phyloP scores from a whole-genome alignment of 2,888 invertebrate genomes.

The Drosophila macrospina region DNA sequence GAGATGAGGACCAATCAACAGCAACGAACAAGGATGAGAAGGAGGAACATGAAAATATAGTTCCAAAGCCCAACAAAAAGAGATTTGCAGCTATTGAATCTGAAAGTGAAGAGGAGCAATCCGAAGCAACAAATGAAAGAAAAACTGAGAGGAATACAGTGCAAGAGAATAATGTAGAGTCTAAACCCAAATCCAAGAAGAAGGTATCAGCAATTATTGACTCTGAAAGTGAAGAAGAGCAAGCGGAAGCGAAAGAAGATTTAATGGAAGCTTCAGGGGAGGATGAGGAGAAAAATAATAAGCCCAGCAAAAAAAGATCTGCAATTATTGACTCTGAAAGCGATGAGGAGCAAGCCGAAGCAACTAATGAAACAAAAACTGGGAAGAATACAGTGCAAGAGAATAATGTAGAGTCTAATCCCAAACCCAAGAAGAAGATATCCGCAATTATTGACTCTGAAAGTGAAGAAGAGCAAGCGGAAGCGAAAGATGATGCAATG shows the following conservation, averaged over 20 bases:
- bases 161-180: not conserved
- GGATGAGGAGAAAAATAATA: not conserved
- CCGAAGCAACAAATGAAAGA: not conserved
- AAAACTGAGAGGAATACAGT: not conserved
- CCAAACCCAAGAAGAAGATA: slow-evolving; percentile 8
- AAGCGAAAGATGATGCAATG: not conserved
- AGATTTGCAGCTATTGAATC: slow-evolving; percentile 51
- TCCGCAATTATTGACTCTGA: slow-evolving; percentile 23
- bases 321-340: slow-evolving; percentile 66
- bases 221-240: slow-evolving; percentile 30
- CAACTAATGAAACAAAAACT: no score
- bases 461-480: slow-evolving; percentile 17
- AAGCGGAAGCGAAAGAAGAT: not conserved
- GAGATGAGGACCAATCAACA: slow-evolving; percentile 1
- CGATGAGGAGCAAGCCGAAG: slow-evolving; percentile 49
- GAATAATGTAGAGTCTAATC: not conserved
- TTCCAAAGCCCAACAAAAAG: slow-evolving; percentile 28
- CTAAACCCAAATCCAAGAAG: not conserved
- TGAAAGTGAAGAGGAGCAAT: slow-evolving; percentile 41
- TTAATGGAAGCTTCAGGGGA: no score
- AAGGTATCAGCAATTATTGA: slow-evolving; percentile 21
- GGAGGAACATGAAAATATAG: not conserved
- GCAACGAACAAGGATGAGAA: not conserved
- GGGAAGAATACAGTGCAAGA: not conserved
- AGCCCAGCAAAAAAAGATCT: slow-evolving; percentile 51